Evolutionary conservation across 2,113 vertebrate genomes (phyloP), one percentile per base, ranked within the genome.

Genomic region (Eulemur macaco): DNA sequence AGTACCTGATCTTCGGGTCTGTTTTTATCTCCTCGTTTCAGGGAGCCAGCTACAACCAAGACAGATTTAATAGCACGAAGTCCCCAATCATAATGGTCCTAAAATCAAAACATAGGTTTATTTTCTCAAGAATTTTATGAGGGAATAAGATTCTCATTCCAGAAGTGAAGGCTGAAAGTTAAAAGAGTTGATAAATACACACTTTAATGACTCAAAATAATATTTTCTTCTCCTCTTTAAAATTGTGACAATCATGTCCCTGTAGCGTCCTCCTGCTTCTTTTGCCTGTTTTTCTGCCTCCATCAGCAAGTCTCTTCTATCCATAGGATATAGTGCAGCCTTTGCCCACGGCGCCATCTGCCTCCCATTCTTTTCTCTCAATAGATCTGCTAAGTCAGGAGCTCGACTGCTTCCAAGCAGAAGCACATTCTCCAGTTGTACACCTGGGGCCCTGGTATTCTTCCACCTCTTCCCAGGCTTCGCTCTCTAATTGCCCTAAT

Each of bases 21-120:
- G 8, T 93, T 98, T 86, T 98, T 98, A 85, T 99, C 98, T 97
- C 96, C 98, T 97, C 98, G 87, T 98, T 98, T 99, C 96, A 99
- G 96, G 3, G 97, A 97, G 2, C 98, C 99, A 90, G 99, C 98
- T 93, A 99, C 98, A 89, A 99, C 98, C 95, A 99, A 97, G 95
- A 99, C 98, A 74, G 99, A 99, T 87, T 99, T 99, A 74, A 99
- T 96, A 94, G 99, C 98, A 73, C 98, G 96, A 96, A 99, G 97
- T 96, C 98, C 98, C 98, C 99, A 99, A 20, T 99, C 99, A 94
- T 98, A 99, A 98, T 99, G 98, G 81, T 99, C 99, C 99, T 99
- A 88, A 96, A 98, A 97, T 73, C 63, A 97, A 97, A 88, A 80
- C 39, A 97, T 0, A 92, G 18, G 37, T 52, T 92, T 3, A 27